phyloP scores from a whole-genome alignment of 2,888 invertebrate species.

The Siphlonurus alternatus region DNA sequence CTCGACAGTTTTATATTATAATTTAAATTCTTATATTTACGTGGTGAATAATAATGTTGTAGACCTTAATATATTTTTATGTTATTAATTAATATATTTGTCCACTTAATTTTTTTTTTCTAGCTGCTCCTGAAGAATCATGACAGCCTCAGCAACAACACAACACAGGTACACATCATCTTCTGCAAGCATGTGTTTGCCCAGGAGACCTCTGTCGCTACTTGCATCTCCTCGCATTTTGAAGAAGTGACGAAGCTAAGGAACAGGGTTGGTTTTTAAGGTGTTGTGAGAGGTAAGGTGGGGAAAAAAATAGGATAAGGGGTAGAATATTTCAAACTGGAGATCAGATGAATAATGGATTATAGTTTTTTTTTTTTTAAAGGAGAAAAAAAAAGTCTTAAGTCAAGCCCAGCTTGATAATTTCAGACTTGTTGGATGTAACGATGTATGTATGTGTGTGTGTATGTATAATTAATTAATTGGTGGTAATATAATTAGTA shows the following conservation, averaged over 20 bases:
- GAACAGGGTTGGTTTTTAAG: no score
- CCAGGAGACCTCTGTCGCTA: background rate
- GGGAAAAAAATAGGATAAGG: background rate
- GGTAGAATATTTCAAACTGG: background rate
- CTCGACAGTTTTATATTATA: background rate
- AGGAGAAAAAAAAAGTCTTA: background rate
- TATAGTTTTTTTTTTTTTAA: background rate
- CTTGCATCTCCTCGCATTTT: background rate
- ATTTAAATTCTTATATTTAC: background rate
- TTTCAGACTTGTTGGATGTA: background rate
- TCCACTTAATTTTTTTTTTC: background rate
- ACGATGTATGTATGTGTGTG: background rate
- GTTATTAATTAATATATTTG: background rate
- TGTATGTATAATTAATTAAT: background rate
- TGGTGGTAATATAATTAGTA: background rate
- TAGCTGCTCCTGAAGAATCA: background rate
- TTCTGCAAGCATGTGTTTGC: background rate
- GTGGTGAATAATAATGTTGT: background rate
- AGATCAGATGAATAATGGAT: background rate
- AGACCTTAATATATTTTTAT: background rate
- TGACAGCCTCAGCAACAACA: background rate
- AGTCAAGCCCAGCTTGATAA: background rate
- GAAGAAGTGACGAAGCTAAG: no score
- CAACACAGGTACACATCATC: background rate
- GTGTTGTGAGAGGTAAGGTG: background rate